Percentiles rank a stretch among this genome's conserved stretches.
Evolutionary conservation across 2,888 invertebrate species (phyloP).

Genomic region (Melanophora roralis): DNA sequence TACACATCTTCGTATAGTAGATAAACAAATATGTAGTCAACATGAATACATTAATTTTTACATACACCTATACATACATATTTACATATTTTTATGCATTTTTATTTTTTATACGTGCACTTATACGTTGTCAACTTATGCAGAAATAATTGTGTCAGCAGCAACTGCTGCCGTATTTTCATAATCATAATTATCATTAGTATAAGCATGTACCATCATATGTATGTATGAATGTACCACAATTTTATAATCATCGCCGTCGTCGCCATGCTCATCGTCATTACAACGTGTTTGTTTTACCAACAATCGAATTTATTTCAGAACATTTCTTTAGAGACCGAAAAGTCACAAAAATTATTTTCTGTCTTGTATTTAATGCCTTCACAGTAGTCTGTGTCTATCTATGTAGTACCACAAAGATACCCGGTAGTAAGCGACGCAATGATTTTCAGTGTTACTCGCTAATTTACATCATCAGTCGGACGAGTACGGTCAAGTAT

Average conservation of each 20-base stretch:
- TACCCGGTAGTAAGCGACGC: too few species aligned
- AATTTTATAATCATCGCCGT: neutral
- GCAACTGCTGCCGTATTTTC: slow-evolving; percentile 64
- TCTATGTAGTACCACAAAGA: too few species aligned
- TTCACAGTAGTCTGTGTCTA: too few species aligned
- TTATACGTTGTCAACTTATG: slow-evolving; percentile 34
- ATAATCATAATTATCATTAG: slow-evolving; percentile 20
- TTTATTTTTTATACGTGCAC: neutral
- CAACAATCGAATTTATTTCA: slow-evolving; percentile 12
- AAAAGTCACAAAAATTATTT: slow-evolving; percentile 19
- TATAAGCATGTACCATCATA: neutral
- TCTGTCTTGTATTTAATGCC: neutral
- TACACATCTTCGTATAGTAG: neutral
- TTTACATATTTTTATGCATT: neutral
- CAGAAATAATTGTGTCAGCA: slow-evolving; percentile 68
- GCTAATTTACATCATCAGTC: too few species aligned
- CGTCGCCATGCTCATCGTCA: neutral
- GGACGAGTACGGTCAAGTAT: too few species aligned
- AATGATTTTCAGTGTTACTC: too few species aligned
- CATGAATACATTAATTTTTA: neutral
- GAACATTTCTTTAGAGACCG: slow-evolving; percentile 26
- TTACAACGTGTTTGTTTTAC: neutral
- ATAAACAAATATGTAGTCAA: neutral
- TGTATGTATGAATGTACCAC: neutral
- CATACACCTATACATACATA: neutral